Evolutionary conservation across 2,113 vertebrate genomes (phyloP), one percentile per base, ranked within the genome.

Genomic region (Plotosus lineatus): DNA sequence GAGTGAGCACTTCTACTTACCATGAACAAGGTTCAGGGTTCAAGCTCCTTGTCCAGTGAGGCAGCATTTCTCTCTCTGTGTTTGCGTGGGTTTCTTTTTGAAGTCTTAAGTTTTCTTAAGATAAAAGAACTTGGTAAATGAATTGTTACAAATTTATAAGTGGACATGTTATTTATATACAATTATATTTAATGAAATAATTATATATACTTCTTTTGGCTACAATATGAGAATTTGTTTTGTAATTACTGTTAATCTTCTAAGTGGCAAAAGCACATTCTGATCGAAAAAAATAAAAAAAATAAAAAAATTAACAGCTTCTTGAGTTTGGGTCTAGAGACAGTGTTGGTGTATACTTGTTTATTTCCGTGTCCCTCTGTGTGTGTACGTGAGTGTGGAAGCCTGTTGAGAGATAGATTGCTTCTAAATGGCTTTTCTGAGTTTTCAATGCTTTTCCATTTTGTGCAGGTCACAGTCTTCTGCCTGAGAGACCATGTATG

Each of bases 371-470:
- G 69, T 63, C 53, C 42, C 36, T 60, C 48, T 56, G 44, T 75
- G 33, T 69, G 50, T 26, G 40, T 63, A 55, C 51, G 46, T 44
- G 61, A 46, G 6, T 56, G 50, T 51, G 50, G 56, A 79, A 19
- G 11, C 73, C 33, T 14, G 73, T 72, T 85, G 81, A 79, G 77
- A 79, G 55, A 60, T 53, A 79, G 56, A 82, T 82, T 85, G 72
- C 73, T 76, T 69, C 63, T 75, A 84, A 81, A 78, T 81, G 75
- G 79, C 75, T 63, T 84, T 80, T 84, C 48, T 61, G 38, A 53
- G 78, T 51, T 78, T 79, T 82, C 61, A 15, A 53, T n/a, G 53
- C 55, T 79, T 76, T 82, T 82, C 74, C 28, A 82, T 76, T 81
- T 82, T 76, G 63, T 33, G 61, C 53, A 53, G 74, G 63, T 79